phyloP scores from a whole-genome alignment of 2,888 invertebrate species.

The Orchesella flavescens region DNA sequence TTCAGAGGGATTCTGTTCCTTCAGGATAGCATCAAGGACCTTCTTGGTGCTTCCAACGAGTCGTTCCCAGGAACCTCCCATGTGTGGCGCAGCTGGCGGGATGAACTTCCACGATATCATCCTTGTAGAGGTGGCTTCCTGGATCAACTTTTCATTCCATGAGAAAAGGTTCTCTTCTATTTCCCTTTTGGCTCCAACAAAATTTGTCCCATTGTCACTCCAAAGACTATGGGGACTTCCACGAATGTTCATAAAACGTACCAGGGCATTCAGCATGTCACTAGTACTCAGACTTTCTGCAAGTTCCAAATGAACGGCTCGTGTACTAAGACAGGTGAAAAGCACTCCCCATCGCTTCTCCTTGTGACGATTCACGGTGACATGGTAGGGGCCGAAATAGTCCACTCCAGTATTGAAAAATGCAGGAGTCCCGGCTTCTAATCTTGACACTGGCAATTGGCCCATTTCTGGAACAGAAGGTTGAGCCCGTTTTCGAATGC shows the following conservation, averaged over 20 bases:
- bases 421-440: not conserved
- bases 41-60: constrained; percentile 63
- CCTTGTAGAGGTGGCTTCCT: not conserved
- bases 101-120: constrained; percentile 64
- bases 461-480: constrained; percentile 41
- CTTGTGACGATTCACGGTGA: not conserved
- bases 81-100: constrained; percentile 64
- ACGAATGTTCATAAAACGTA: constrained; percentile 42
- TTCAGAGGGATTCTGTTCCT: constrained; percentile 40
- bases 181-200: constrained; percentile 56
- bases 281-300: constrained; percentile 11
- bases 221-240: constrained; percentile 55
- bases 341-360: constrained; percentile 38
- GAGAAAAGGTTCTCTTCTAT: not conserved
- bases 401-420: constrained; percentile 48
- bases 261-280: constrained; percentile 31
- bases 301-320: constrained; percentile 57
- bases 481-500: not conserved
- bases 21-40: constrained; percentile 37
- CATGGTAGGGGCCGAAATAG: constrained; percentile 36
- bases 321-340: constrained; percentile 51
- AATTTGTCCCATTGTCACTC: constrained; percentile 68
- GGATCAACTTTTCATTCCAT: not conserved
- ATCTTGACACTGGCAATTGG: constrained; percentile 11
- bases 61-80: constrained; percentile 69